A percentile compares a stretch with the other conserved stretches of the same genome.
Conservation (phyloP, 2,888 invertebrate genomes). For the Horisme vitalbata region DNA sequence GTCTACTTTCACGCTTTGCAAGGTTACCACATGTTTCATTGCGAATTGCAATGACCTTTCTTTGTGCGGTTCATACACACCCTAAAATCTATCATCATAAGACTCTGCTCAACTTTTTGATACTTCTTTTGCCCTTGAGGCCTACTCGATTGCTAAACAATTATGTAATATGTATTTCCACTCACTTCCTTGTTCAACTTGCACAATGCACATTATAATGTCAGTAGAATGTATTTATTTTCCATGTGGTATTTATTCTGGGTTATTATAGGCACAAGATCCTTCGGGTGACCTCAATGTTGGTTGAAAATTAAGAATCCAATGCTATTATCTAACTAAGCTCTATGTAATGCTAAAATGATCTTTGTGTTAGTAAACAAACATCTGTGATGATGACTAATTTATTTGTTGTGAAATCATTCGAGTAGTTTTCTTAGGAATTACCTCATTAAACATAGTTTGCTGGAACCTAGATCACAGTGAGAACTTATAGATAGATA, state of each 20-base stretch:
- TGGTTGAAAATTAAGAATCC: too few species aligned
- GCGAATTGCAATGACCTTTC: slow-evolving; percentile 34
- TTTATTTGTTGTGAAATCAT: slow-evolving; percentile 2
- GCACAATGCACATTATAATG: not conserved
- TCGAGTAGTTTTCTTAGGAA: too few species aligned
- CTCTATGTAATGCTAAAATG: too few species aligned
- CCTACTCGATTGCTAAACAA: slow-evolving; percentile 20
- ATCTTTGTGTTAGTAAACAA: not conserved
- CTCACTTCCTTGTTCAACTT: slow-evolving; percentile 25
- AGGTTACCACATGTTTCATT: slow-evolving; percentile 33
- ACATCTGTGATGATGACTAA: not conserved
- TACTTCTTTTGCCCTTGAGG: slow-evolving; percentile 32
- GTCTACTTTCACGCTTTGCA: slow-evolving; percentile 46
- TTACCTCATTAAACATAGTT: too few species aligned
- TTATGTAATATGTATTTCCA: slow-evolving; percentile 38
- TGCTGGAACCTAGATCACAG: too few species aligned
- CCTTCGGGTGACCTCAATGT: too few species aligned
- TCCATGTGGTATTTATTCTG: too few species aligned
- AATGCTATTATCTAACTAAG: too few species aligned
- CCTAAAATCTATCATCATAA: not conserved
- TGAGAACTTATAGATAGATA: too few species aligned
- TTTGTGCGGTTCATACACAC: slow-evolving; percentile 23
- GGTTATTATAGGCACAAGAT: too few species aligned
- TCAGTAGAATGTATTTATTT: too few species aligned
- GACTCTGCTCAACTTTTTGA: slow-evolving; percentile 1